A percentile compares a stretch with the other conserved stretches of the same genome.
Conservation (phyloP, 2,113 vertebrate genomes). For the Strigops habroptila region DNA sequence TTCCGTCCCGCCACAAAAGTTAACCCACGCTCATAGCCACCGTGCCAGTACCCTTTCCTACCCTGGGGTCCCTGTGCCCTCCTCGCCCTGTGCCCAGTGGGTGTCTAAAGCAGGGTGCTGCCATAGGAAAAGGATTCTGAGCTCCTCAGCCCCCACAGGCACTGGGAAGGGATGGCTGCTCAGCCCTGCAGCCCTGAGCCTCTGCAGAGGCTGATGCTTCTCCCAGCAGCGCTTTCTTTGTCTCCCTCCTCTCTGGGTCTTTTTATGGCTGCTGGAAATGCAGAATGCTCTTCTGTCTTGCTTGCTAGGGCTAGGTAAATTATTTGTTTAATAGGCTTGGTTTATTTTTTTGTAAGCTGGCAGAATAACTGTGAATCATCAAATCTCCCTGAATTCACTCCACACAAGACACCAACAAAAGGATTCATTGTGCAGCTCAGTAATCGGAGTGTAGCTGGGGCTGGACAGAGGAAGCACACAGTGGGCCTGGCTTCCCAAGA, state of each 20-base stretch:
- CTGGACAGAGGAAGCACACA: not conserved
- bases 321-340: conserved; percentile 20
- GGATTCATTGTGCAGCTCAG: conserved; percentile 5
- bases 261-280: not conserved
- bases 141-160: not conserved
- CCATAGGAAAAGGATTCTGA: not conserved
- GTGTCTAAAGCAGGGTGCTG: too few species aligned
- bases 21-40: rapidly evolving
- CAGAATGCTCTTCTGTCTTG: conserved; percentile 18
- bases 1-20: not conserved
- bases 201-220: rapidly evolving
- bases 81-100: rapidly evolving
- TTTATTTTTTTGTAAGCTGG: not conserved
- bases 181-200: not conserved
- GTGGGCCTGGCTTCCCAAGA: not conserved
- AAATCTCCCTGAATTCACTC: not conserved
- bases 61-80: not conserved
- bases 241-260: not conserved
- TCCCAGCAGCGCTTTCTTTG: not conserved
- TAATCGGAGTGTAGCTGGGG: not conserved
- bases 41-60: not conserved
- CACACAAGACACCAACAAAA: conserved; percentile 3
- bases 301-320: conserved; percentile 34
- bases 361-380: conserved; percentile 42
- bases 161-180: not conserved